Base-by-base conservation (phyloP, 2,888 invertebrate genomes). In the Euplagia quadripunctaria region DNA sequence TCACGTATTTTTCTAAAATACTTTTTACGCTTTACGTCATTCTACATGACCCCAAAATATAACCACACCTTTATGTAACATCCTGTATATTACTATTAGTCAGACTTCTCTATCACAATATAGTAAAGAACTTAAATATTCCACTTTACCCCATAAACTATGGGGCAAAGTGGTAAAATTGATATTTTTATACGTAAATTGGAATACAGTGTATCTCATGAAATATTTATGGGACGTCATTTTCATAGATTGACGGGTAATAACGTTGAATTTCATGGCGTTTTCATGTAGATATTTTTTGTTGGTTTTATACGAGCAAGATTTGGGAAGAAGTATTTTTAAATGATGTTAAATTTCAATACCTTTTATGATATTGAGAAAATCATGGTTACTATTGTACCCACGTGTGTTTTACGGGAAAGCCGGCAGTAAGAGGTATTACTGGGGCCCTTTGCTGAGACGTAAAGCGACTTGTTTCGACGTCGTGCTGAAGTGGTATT, bases 161-260 rank as follows among this genome's bases (percentile, higher is more conserved):
- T n/a, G 66, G n/a, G 52, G 42, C 17, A 69, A 71, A 52, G 31
- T 0, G 52, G 46, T 31, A 55, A 46, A 64, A 68, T 70, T 42
- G 64, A 46, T 64, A 51, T 70, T 72, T 73, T 67, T 51, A 70
- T 67, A 75, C 74, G 80, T 78, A 74, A 58, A 66, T 71, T 63
- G 63, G 55, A 64, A 75, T 65, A 65, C n/a, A 66, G 46, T 41
- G 46, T 64, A 65, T 71, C 67, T 70, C 68, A 65, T 78, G 67
- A 70, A 82, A 82, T 83, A 82, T 83, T 81, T 81, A 82, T 82
- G 73, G 69, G 68, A 70, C 75, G 71, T 63, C 65, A 20, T 20
- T 55, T 8, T 8, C 7, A 71, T 73, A 80, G 71, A 80, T 80
- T 80, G 81, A 80, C 75, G 69, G 80, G 16, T 70, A 73, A 75